These are phyloP conservation scores for Pollenia griseotomentosa DNA, from an alignment of 2,888 invertebrate genomes.

Conservation along the genomic window DNA sequence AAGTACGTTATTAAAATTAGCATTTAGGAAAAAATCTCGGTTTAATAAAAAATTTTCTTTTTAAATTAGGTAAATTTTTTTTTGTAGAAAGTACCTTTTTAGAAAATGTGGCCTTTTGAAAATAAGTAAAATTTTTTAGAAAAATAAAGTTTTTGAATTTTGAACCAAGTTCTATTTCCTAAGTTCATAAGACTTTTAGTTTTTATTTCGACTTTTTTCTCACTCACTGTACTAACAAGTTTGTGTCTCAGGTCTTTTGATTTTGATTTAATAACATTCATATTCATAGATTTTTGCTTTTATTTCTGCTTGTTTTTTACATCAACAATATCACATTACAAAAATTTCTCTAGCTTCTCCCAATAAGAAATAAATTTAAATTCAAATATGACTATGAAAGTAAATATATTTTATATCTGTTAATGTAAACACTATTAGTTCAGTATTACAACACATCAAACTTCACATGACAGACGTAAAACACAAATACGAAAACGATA, in stretches of 20 bases:
- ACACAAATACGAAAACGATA: slow-evolving; percentile 19
- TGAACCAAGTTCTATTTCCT: neutral
- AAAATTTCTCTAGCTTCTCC: slow-evolving; percentile 38
- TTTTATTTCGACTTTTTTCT: neutral
- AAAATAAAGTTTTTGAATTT: no score
- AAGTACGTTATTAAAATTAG: neutral
- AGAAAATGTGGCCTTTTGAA: neutral
- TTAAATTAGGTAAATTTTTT: neutral
- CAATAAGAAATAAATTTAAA: neutral
- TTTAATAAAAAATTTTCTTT: neutral
- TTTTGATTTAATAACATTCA: neutral
- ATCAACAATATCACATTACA: slow-evolving; percentile 49
- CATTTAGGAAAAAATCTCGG: neutral
- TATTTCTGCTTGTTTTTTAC: neutral
- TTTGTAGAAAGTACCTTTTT: neutral
- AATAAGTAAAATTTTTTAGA: no score
- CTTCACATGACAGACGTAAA: slow-evolving; percentile 24
- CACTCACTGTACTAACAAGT: slow-evolving; percentile 1
- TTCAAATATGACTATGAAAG: slow-evolving; percentile 18
- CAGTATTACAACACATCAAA: slow-evolving; percentile 58
- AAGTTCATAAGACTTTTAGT: neutral
- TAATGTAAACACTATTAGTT: slow-evolving; percentile 56
- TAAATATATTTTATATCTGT: slow-evolving; percentile 21
- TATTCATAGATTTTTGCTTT: neutral
- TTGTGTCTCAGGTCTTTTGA: slow-evolving; percentile 12